Evolutionary conservation across 2,797 vertebrate species (phyloP), one percentile per base, ranked within the genome.

Genomic region (Acanthurus tractus): DNA sequence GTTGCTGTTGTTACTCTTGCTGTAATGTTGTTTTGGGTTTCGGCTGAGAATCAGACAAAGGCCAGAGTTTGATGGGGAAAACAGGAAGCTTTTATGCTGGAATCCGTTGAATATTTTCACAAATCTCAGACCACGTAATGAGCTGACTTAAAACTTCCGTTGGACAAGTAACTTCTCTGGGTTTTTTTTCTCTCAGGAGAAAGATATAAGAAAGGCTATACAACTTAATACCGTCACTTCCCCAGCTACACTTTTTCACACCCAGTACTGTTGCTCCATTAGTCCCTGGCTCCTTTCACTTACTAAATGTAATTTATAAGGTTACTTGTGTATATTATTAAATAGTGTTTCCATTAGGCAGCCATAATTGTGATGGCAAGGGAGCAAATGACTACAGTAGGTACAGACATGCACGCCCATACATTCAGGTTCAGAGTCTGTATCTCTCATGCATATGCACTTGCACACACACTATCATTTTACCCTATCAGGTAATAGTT

Each of bases 331-430:
- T 78, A 70, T 84, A 83, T 86, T 81, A 86, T 83, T 83, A 85
- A 78, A 82, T 59, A n/a, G 13, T 25, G n/a, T 87, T 88, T 76
- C 74, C 78, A 89, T 86, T 85, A 86, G 53, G 55, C 63, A 75
- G 70, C 58, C 29, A 59, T 83, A 86, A 88, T 84, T 90, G 76
- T 61, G 64, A 70, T 66, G 66, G 38, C 44, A 69, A 40, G 13
- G 58, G 62, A 57, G 56, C 12, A 82, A 78, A 76, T 79, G 22
- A 76, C 49, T 57, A 58, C 29, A 73, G 29, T 34, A 34, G 29
- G 29, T 44, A 53, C n/a, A 53, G 23, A 61, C 17, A 18, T n/a
- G 38, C 46, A 0, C 63, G 57, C 62, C 78, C 76, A 70, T 50
- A 14, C 55, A 76, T n/a, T 52, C 40, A 42, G 10, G 70, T 42